Evolutionary conservation across 2,888 invertebrate species (phyloP), one percentile per base, ranked within the genome.

Genomic region (Agrochola lychnidis): DNA sequence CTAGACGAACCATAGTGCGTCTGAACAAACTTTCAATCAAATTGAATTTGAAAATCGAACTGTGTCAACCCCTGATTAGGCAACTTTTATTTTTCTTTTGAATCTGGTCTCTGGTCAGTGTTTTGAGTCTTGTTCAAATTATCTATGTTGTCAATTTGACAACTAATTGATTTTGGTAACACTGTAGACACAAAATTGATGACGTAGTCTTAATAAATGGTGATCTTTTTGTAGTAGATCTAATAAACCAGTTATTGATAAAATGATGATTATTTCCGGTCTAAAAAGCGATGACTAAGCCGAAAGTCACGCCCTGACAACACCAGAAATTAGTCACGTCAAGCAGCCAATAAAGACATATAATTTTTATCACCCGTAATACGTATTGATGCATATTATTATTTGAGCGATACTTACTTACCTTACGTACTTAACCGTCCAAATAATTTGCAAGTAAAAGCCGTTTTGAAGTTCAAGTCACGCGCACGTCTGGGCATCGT

Each of bases 371-470:
- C 73, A 64, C 68, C 81, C 71, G 84, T 83, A 83, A 84, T 84
- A 81, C 81, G 78, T 78, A 63, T 74, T 81, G 81, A 83, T 83
- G 53, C 53, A 57, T 84, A 81, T 81, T 66, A 83, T 84, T 83
- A 83, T 74, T 72, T 71, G 51, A n/a, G 40, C 71, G 56, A 81
- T 81, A 63, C 66, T 10, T 40, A 68, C 68, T 78, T 73, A 73
- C 76, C 16, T n/a, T 48, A 45, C 70, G 72, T 76, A 72, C 61
- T 78, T 81, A 77, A 67, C 56, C 48, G 59, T 12, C 56, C 69
- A 78, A 84, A 84, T 83, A 81, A 83, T 83, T 83, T 84, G 84
- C 84, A 69, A 77, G 83, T 72, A 59, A 81, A 74, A 59, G 73
- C 36, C 9, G 66, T 63, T 73, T 77, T 84, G 59, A 76, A 61